These are phyloP conservation scores for Lycaon pictus DNA, from an alignment of 2,113 vertebrate genomes.

Conservation along the genomic window DNA sequence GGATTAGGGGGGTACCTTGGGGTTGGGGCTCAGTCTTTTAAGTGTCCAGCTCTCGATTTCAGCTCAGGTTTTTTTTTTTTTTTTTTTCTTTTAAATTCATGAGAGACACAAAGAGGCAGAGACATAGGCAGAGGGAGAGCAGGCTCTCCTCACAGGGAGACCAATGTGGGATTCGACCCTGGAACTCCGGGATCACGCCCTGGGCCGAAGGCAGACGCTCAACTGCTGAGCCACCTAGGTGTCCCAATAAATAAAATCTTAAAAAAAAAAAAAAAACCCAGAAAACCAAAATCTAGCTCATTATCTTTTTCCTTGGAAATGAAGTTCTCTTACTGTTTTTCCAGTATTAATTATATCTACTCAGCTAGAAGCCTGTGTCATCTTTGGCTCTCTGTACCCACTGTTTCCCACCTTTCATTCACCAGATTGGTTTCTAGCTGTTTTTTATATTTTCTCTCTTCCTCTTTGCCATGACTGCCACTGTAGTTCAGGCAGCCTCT, in stretches of 20 bases:
- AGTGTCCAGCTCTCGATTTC: neutral
- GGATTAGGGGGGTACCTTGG: neutral
- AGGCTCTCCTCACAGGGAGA: no score
- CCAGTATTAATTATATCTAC: neutral
- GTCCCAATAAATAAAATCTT: no score
- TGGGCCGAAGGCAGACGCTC: no score
- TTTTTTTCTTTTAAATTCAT: no score
- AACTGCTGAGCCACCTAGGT: no score
- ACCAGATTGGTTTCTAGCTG: neutral
- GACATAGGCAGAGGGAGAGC: no score
- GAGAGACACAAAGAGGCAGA: no score
- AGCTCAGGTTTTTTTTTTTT: neutral
- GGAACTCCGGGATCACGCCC: no score
- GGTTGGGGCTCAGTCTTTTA: neutral
- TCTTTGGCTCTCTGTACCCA: neutral
- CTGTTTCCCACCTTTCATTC: neutral
- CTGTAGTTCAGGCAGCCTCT: neutral
- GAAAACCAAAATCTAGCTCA: neutral
- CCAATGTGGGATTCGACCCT: no score
- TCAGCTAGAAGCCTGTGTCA: neutral
- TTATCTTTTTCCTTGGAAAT: neutral
- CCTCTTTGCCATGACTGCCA: neutral
- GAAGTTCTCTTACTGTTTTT: neutral
- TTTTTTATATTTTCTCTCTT: neutral
- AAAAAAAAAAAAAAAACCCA: neutral